Evolutionary conservation across 2,113 vertebrate genomes (phyloP).

Genomic region (Dicrurus megarhynchus): DNA sequence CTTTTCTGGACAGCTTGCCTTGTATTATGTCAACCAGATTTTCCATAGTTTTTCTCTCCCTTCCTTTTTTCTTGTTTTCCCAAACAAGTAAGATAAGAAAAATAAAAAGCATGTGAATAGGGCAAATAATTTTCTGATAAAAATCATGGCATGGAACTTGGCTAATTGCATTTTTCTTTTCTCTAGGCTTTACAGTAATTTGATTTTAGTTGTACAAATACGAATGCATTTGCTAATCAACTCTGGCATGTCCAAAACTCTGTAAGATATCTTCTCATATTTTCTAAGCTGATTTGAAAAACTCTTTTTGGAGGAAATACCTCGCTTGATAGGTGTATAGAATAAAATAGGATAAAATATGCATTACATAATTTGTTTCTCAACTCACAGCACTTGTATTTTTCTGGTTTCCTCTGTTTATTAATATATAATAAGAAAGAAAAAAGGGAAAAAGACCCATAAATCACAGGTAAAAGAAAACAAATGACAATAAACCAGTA

Average conservation of each 20-base stretch:
- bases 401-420: neutral
- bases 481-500: neutral
- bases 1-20: constrained; percentile 51
- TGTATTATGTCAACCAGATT: constrained; percentile 32
- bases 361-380: neutral
- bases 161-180: constrained; percentile 38
- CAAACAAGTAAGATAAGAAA: neutral
- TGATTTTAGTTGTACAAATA: constrained; percentile 43
- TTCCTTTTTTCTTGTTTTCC: neutral
- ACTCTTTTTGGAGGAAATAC: neutral
- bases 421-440: neutral
- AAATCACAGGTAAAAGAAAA: neutral
- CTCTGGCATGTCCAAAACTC: constrained; percentile 5
- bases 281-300: constrained; percentile 27
- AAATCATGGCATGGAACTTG: neutral
- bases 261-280: neutral
- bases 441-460: neutral
- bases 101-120: neutral
- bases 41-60: constrained; percentile 22
- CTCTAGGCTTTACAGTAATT: constrained; percentile 21
- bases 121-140: neutral
- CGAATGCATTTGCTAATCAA: constrained; percentile 50
- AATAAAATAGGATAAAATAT: neutral
- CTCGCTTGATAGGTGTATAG: neutral
- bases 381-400: neutral